Evolutionary conservation across 2,113 vertebrate species (phyloP).

Genomic region (Amblyopsis rosae): DNA sequence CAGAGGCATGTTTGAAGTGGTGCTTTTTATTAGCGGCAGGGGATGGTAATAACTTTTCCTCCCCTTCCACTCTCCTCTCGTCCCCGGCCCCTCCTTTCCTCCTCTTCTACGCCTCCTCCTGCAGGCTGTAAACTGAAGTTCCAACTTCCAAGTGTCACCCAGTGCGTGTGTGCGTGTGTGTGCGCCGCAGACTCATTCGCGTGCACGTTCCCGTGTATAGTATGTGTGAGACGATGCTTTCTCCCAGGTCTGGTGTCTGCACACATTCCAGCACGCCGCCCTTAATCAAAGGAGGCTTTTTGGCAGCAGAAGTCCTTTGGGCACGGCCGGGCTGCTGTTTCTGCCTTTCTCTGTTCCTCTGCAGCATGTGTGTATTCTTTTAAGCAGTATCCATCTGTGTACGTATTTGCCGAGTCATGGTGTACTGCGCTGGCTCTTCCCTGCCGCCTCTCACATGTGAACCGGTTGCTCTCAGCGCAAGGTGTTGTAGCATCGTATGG

Average conservation of each 20-base stretch:
- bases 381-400: no score
- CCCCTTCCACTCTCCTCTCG: slow-evolving; percentile 16
- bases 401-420: no score
- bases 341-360: no score
- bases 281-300: slow-evolving; percentile 42
- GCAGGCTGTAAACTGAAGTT: slow-evolving; percentile 66
- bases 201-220: slow-evolving; percentile 15
- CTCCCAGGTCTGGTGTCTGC: slow-evolving; percentile 46
- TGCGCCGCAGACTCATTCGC: neutral
- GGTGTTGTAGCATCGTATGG: no score
- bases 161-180: slow-evolving; percentile 33
- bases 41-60: slow-evolving; percentile 65
- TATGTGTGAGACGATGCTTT: slow-evolving; percentile 20
- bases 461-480: no score
- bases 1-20: slow-evolving; percentile 78
- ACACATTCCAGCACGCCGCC: slow-evolving; percentile 15
- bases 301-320: slow-evolving; percentile 11
- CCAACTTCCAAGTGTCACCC: slow-evolving; percentile 67
- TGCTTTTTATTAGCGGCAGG: slow-evolving; percentile 63
- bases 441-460: no score
- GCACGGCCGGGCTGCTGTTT: no score
- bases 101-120: slow-evolving; percentile 30
- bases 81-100: slow-evolving; percentile 35
- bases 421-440: no score
- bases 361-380: no score